These are phyloP conservation scores for Ptilodon capucinus DNA, from an alignment of 2,888 invertebrate species.

Conservation along the genomic window DNA sequence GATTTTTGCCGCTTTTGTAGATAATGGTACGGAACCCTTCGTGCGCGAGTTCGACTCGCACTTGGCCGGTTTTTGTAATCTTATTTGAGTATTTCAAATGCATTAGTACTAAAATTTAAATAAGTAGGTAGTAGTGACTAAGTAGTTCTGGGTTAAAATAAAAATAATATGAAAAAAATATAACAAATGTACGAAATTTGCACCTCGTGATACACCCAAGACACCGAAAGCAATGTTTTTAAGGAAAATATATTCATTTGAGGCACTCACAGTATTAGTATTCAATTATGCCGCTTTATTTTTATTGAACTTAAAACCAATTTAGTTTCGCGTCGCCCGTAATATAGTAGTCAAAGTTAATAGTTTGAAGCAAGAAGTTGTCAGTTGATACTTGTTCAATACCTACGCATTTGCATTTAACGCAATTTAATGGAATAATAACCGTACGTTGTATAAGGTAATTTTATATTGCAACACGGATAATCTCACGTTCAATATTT, in stretches of 20 bases:
- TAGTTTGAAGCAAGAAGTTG: constrained; percentile 5
- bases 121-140: too few species aligned
- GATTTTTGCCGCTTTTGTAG: too few species aligned
- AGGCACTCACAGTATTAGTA: too few species aligned
- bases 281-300: background rate
- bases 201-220: too few species aligned
- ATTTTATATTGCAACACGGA: background rate
- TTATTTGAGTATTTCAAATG: background rate
- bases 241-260: too few species aligned
- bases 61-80: too few species aligned
- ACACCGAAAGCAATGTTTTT: too few species aligned
- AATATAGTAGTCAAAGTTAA: constrained; percentile 9
- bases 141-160: too few species aligned
- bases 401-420: constrained; percentile 21
- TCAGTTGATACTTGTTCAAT: constrained; percentile 13
- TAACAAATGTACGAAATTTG: too few species aligned
- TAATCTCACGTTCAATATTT: background rate
- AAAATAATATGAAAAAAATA: too few species aligned
- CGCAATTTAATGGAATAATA: constrained; percentile 2
- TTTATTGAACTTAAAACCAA: constrained; percentile 12
- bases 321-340: constrained; percentile 7
- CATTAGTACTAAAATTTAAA: background rate
- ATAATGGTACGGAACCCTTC: too few species aligned
- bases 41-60: too few species aligned
- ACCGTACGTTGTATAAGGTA: background rate